Conservation (phyloP, 1,140 invertebrate species). For the Octopus bimaculoides region DNA sequence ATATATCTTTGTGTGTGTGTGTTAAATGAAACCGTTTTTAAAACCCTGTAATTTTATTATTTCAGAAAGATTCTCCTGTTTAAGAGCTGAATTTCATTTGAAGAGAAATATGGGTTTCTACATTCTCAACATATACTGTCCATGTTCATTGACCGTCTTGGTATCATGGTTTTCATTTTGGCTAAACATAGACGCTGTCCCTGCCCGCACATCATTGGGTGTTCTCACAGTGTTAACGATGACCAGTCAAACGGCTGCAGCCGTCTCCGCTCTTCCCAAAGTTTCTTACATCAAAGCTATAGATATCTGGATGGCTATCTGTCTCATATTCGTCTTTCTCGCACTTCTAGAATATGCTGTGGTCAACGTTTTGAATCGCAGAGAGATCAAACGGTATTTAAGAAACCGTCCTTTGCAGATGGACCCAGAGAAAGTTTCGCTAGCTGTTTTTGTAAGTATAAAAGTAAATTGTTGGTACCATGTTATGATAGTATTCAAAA, state of each 20-base stretch:
- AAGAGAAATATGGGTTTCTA: slow-evolving; percentile 88
- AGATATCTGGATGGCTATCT: slow-evolving; percentile 57
- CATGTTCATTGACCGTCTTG: slow-evolving; percentile 88
- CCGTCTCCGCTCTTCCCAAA: slow-evolving; percentile 25
- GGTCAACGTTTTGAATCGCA: slow-evolving; percentile 23
- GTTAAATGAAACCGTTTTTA: no score
- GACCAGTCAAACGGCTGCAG: slow-evolving; percentile 31
- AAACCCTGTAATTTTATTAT: not conserved
- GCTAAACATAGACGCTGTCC: slow-evolving; percentile 67
- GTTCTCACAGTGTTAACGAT: slow-evolving; percentile 43
- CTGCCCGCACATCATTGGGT: slow-evolving; percentile 64
- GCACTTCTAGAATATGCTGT: slow-evolving; percentile 27
- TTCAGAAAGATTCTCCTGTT: slow-evolving; percentile 23
- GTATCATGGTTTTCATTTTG: slow-evolving; percentile 96
- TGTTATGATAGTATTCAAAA: no score
- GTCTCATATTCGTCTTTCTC: slow-evolving; percentile 28
- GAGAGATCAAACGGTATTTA: not conserved
- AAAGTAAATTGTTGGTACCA: no score
- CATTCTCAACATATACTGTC: slow-evolving; percentile 86
- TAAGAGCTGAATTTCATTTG: slow-evolving; percentile 80
- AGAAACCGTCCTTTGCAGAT: not conserved
- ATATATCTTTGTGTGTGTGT: no score
- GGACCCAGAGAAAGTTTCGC: not conserved
- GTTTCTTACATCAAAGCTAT: slow-evolving; percentile 36
- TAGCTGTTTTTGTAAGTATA: not conserved